These are phyloP conservation scores for Parambassis ranga DNA, from an alignment of 2,797 vertebrate species.

Conservation along the genomic window DNA sequence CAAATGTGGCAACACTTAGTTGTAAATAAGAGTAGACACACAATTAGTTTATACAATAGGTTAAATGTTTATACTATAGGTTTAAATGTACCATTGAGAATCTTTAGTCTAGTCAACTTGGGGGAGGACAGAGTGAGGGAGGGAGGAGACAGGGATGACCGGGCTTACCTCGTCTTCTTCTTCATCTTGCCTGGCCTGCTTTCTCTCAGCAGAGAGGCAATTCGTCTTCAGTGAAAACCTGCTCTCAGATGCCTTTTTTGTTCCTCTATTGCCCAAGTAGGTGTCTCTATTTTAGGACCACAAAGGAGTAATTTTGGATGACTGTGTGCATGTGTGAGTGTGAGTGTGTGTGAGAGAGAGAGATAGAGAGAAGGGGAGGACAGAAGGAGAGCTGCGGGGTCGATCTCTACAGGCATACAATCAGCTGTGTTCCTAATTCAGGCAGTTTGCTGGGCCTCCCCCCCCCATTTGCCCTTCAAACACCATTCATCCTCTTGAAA, in stretches of 20 bases:
- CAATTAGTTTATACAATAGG: too few relatives aligned
- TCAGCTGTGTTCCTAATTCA: constrained; percentile 40
- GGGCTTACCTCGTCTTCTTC: neutral
- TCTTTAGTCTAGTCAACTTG: neutral
- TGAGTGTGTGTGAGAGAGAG: neutral
- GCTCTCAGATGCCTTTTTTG: constrained; percentile 2
- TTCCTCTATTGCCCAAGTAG: constrained; percentile 19
- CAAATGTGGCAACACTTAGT: too few relatives aligned
- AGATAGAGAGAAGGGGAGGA: neutral
- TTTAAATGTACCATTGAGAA: neutral
- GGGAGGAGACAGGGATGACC: neutral
- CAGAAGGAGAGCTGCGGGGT: constrained; percentile 31
- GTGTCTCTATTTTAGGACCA: constrained; percentile 29
- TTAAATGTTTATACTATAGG: too few relatives aligned
- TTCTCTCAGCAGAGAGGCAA: constrained; percentile 9
- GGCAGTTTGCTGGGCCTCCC: constrained; percentile 21
- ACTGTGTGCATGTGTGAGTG: neutral
- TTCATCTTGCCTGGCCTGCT: constrained; percentile 4
- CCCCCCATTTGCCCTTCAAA: constrained; percentile 65
- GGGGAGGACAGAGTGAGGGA: neutral
- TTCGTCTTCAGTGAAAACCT: constrained; percentile 26
- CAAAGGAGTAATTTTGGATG: neutral
- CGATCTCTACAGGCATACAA: constrained; percentile 8
- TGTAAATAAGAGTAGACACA: too few relatives aligned
- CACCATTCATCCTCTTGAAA: constrained; percentile 44